These are phyloP conservation scores for Empidonax alnorum DNA, from an alignment of 2,113 vertebrate species.

Conservation along the genomic window DNA sequence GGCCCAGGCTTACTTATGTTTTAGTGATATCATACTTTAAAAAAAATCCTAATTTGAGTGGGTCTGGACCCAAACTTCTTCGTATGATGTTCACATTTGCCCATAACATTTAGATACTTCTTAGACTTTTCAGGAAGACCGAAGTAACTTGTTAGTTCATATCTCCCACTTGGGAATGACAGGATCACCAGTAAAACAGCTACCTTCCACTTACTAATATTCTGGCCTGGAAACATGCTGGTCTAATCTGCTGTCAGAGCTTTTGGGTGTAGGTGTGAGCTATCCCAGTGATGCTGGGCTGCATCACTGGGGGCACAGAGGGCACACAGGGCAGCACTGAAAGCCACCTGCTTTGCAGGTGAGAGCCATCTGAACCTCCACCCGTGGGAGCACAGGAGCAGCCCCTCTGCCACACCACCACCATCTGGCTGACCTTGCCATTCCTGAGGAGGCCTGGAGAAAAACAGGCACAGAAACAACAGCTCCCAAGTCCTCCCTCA, in stretches of 20 bases:
- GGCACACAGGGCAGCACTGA: neutral
- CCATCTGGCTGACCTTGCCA: neutral
- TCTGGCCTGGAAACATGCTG: neutral
- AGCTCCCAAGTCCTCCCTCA: neutral
- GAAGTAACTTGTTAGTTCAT: neutral
- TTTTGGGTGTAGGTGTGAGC: neutral
- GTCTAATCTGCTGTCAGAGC: neutral
- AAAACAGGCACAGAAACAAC: neutral
- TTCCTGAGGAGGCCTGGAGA: neutral
- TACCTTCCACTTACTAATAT: neutral
- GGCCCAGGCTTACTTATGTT: neutral
- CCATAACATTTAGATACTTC: neutral
- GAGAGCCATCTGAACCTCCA: neutral
- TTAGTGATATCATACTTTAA: neutral
- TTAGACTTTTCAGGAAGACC: neutral
- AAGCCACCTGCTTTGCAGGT: neutral
- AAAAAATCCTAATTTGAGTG: no score
- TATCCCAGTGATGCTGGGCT: neutral
- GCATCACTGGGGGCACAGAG: neutral
- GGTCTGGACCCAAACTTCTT: neutral
- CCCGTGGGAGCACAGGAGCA: neutral
- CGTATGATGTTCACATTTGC: neutral
- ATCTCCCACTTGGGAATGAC: neutral
- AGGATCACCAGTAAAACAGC: neutral
- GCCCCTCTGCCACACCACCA: neutral